These are phyloP conservation scores for Argyra leucocephala DNA, from an alignment of 2,888 invertebrate genomes.

Conservation along the genomic window DNA sequence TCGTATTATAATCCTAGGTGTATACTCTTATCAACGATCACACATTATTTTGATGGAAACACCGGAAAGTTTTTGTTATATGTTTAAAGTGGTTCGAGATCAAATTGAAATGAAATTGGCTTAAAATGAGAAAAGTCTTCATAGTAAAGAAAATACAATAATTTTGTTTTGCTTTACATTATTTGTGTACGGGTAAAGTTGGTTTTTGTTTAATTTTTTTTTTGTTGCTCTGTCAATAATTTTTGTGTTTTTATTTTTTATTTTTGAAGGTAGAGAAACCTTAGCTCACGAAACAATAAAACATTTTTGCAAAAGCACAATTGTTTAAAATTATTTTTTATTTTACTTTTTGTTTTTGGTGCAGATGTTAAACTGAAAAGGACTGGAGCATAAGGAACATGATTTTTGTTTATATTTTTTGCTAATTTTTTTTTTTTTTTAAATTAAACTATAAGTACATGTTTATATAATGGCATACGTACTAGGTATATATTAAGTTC, in stretches of 20 bases:
- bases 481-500: too few relatives aligned
- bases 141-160: not conserved
- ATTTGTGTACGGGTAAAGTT: not conserved
- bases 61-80: not conserved
- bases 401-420: not conserved
- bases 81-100: not conserved
- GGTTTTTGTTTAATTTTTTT: not conserved
- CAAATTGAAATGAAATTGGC: not conserved
- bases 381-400: not conserved
- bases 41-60: not conserved
- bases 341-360: too few relatives aligned
- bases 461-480: not conserved
- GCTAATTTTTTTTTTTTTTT: not conserved
- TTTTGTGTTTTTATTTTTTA: not conserved
- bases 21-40: not conserved
- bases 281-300: conserved; percentile 4
- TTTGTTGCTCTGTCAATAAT: not conserved
- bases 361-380: not conserved
- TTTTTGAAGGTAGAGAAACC: not conserved
- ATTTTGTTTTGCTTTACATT: not conserved
- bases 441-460: not conserved
- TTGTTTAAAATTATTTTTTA: not conserved
- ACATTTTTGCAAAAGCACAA: conserved; percentile 3
- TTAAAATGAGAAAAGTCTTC: not conserved
- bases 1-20: too few relatives aligned